Evolutionary conservation across 2,888 invertebrate species (phyloP), one percentile per base, ranked within the genome.

Genomic region (Abrostola tripartita): DNA sequence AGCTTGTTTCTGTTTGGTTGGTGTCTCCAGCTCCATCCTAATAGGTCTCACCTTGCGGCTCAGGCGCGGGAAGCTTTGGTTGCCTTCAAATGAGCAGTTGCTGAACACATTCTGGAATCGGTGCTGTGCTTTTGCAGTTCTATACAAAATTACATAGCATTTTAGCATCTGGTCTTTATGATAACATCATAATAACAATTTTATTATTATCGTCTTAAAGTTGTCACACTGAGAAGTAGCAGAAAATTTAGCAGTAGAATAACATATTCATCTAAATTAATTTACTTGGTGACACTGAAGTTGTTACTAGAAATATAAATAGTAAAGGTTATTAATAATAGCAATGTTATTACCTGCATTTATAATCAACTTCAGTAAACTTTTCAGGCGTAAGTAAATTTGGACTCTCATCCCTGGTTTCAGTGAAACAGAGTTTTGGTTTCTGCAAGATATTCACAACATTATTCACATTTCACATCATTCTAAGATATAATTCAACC

Each of bases 31-130:
- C 70, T 94, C 95, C 94, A 94, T 95, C 71, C 72, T 93, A 61
- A 91, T 85, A 7, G 89, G 91, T 58, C 83, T 87, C 50, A 86
- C 71, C 66, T 81, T 87, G 8, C 88, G 87, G 59, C 81, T 94
- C 82, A 95, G 77, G 51, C 92, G 76, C n/a, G 96, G 96, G 82
- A 95, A 96, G 74, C 96, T 96, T 85, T 96, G 96, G 86, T 96
- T 96, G 24, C 91, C 92, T 83, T 96, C 96, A 90, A 96, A 96
- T 37, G 95, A 95, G 74, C 86, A 90, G 81, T 92, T 88, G 52
- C 77, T 83, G 76, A 84, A 88, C 60, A 85, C 92, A 88, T 90
- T 79, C 66, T 76, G 81, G 62, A 82, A 79, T 68, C 85, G 86
- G 50, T 72, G 69, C 53, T 88, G 81, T 37, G 88, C 81, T 77